Evolutionary conservation across 2,797 vertebrate genomes (phyloP).

Genomic region (Tenualosa thibaudeaui): DNA sequence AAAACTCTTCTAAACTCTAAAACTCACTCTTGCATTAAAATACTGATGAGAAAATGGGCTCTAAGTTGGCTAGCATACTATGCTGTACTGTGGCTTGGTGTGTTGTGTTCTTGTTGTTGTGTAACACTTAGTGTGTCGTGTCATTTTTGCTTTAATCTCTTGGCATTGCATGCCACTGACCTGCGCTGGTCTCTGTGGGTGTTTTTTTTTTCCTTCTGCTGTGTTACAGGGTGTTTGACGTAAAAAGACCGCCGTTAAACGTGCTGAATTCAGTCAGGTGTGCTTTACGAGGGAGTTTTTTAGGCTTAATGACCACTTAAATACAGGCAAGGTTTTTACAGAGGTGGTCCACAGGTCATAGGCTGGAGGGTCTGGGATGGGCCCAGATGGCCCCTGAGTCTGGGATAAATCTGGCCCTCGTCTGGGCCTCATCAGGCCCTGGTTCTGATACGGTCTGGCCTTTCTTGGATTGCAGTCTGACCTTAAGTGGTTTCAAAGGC

Average conservation of each 20-base stretch:
- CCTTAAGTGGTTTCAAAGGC: too few relatives aligned
- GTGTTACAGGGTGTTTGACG: not conserved
- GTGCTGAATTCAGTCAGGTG: slow-evolving; percentile 11
- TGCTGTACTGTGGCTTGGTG: not conserved
- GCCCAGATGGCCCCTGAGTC: not conserved
- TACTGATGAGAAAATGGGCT: not conserved
- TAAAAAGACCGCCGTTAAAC: not conserved
- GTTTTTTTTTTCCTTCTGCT: not conserved
- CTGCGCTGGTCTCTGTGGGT: not conserved
- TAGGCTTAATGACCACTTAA: not conserved
- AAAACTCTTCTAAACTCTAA: too few relatives aligned
- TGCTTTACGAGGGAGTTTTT: slow-evolving; percentile 1
- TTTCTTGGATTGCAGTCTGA: too few relatives aligned
- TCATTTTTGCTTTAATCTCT: not conserved
- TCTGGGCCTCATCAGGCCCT: not conserved
- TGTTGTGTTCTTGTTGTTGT: not conserved
- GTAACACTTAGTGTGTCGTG: not conserved
- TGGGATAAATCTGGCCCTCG: too few relatives aligned
- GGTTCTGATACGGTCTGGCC: too few relatives aligned
- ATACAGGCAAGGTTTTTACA: not conserved
- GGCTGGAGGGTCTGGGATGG: not conserved
- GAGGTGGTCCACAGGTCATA: not conserved
- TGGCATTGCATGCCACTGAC: not conserved
- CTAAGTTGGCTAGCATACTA: not conserved
- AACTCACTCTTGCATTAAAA: not conserved